These are phyloP conservation scores for Himalopsyche tibetana DNA, from an alignment of 2,888 invertebrate genomes.

Conservation along the genomic window DNA sequence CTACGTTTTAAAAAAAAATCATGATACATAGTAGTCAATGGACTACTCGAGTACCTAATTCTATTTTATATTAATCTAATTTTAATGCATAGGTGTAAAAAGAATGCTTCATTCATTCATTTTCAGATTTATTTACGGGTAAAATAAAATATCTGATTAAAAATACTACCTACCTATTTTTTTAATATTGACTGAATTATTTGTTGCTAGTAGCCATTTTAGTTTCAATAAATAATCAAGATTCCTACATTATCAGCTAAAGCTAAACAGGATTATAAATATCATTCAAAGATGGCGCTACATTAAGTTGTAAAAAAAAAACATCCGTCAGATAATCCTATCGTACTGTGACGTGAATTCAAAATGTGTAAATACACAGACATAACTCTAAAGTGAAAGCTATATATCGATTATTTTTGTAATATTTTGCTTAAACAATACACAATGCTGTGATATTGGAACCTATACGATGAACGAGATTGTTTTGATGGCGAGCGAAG, in stretches of 20 bases:
- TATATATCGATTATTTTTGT: conserved; percentile 31
- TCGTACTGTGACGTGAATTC: conserved; percentile 47
- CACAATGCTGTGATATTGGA: conserved; percentile 5
- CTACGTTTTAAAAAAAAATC: too few relatives aligned
- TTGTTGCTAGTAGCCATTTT: background rate
- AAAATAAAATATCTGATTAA: too few relatives aligned
- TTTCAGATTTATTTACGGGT: too few relatives aligned
- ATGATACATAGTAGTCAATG: too few relatives aligned
- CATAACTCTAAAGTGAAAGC: conserved; percentile 42
- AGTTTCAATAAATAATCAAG: background rate
- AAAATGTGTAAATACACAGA: conserved; percentile 48
- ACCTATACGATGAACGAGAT: conserved; percentile 24
- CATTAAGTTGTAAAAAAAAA: conserved; percentile 53
- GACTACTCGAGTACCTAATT: too few relatives aligned
- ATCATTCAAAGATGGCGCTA: conserved; percentile 55
- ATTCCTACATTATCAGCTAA: conserved; percentile 49
- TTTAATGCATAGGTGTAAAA: too few relatives aligned
- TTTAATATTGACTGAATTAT: background rate
- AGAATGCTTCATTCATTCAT: too few relatives aligned
- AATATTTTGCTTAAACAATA: conserved; percentile 29
- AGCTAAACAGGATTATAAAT: conserved; percentile 47
- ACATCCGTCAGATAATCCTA: conserved; percentile 56
- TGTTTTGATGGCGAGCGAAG: conserved; percentile 44
- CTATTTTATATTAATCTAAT: too few relatives aligned
- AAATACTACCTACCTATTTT: too few relatives aligned